phyloP scores from a whole-genome alignment of 2,113 vertebrate genomes.

The Chaetodon trifascialis region DNA sequence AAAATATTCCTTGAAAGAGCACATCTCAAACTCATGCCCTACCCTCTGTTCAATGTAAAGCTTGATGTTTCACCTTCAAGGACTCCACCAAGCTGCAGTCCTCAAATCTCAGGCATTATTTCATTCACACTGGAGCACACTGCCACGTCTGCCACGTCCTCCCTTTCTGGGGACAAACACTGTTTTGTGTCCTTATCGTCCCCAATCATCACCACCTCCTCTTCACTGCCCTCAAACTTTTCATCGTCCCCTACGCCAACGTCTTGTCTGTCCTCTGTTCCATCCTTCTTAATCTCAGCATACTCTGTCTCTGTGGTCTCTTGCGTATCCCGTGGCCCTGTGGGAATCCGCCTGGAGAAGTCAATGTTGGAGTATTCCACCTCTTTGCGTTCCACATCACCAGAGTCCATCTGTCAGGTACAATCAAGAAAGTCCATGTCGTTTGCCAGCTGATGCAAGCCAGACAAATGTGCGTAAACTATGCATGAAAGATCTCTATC shows the following conservation, averaged over 20 bases:
- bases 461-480: background rate
- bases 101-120: slow-evolving; percentile 23
- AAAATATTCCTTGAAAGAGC: background rate
- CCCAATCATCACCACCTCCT: background rate
- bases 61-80: no score
- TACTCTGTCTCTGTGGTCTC: slow-evolving; percentile 70
- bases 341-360: slow-evolving; percentile 50
- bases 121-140: slow-evolving; percentile 48
- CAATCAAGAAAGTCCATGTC: background rate
- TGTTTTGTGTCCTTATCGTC: background rate
- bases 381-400: slow-evolving; percentile 29
- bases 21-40: background rate
- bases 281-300: slow-evolving; percentile 73
- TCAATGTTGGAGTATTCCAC: slow-evolving; percentile 72
- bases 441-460: background rate
- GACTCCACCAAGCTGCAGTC: background rate
- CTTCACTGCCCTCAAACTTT: background rate
- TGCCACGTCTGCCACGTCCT: background rate
- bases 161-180: background rate
- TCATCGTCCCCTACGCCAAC: background rate
- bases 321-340: background rate
- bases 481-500: background rate
- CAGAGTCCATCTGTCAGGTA: slow-evolving; percentile 30
- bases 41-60: no score
- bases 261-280: background rate